Base-by-base conservation (phyloP, 1,140 invertebrate species). In the Drosophila melanica region DNA sequence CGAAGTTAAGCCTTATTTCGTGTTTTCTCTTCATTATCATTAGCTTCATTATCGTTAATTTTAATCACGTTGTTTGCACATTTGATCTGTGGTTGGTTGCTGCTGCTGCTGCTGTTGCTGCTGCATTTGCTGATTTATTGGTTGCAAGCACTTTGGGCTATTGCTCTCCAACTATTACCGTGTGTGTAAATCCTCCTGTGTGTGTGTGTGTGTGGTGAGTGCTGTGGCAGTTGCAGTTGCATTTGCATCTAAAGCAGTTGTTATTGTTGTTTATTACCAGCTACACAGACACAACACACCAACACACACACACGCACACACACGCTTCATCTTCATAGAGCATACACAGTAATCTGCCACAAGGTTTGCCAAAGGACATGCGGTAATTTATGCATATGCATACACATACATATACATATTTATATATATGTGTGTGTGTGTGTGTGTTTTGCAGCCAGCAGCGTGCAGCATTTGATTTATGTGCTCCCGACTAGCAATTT, bases 91-190 rank as follows among this genome's bases (percentile, higher is more conserved):
- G 50, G 58, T 57, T 59, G 44, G 74, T 63, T 69, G 63, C 51
- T 79, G 66, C 48, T 42, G 66, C 67, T 57, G 45, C 39, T 57
- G 60, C 54, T 73, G 59, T 47, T 41, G 64, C 48, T 51, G 45
- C 51, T 69, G 77, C 78, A 71, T 81, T 74, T 77, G 74, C 67
- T 82, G 75, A 82, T 82, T 82, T 82, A 76, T 79, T 76, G 64
- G 47, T 77, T 74, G 54, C 33, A 35, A 35, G 33, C 33, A 9
- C 65, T 48, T 48, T 27, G 47, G 30, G 30, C 9, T 58, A n/a
- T 27, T 33, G 12, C 5, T n/a, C 59, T 23, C 51, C 30, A 14
- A 8, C 35, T 41, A 12, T 9, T 35, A 4, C 0, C 6, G 39
- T 39, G 27, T 60, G n/a, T 51, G 27, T 6, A 14, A 27, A 18